Percentiles rank a stretch among this genome's conserved stretches.
phyloP scores from a whole-genome alignment of 2,797 vertebrate genomes.

The Ctenosaura bakeri region DNA sequence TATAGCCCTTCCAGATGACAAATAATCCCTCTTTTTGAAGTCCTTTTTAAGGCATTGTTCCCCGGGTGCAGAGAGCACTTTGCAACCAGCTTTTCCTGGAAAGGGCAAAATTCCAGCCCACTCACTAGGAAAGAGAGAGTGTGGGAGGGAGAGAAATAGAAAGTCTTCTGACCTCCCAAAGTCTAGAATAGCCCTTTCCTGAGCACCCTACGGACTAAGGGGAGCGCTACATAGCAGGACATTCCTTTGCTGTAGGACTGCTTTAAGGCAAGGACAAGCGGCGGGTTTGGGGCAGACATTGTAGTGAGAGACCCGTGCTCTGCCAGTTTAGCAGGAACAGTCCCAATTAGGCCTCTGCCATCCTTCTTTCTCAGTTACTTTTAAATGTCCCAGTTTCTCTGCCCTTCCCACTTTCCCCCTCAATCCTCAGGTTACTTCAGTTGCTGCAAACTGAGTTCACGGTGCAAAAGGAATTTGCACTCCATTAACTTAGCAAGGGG shows the following conservation, averaged over 20 bases:
- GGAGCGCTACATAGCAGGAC: neutral
- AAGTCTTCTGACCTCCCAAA: conserved; percentile 51
- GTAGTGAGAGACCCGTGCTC: too few species aligned
- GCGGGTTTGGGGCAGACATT: neutral
- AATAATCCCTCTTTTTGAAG: conserved; percentile 82
- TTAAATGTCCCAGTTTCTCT: too few species aligned
- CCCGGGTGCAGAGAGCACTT: conserved; percentile 76
- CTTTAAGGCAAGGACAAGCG: neutral
- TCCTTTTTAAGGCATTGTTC: conserved; percentile 82
- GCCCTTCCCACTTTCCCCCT: too few species aligned
- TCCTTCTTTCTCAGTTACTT: too few species aligned
- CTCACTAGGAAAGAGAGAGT: too few species aligned
- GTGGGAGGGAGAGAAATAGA: conserved; percentile 54
- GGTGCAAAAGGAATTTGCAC: too few species aligned
- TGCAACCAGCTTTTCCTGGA: conserved; percentile 71
- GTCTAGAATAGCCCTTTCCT: conserved; percentile 61
- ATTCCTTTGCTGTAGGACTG: neutral
- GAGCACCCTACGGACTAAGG: neutral
- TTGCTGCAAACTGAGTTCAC: too few species aligned
- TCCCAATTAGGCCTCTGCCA: too few species aligned
- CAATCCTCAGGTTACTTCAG: too few species aligned
- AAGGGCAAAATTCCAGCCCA: conserved; percentile 73
- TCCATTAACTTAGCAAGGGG: too few species aligned
- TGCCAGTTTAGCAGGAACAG: too few species aligned
- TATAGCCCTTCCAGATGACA: conserved; percentile 84